Conservation (phyloP, 1,140 invertebrate species). For the Ectropis grisescens region DNA sequence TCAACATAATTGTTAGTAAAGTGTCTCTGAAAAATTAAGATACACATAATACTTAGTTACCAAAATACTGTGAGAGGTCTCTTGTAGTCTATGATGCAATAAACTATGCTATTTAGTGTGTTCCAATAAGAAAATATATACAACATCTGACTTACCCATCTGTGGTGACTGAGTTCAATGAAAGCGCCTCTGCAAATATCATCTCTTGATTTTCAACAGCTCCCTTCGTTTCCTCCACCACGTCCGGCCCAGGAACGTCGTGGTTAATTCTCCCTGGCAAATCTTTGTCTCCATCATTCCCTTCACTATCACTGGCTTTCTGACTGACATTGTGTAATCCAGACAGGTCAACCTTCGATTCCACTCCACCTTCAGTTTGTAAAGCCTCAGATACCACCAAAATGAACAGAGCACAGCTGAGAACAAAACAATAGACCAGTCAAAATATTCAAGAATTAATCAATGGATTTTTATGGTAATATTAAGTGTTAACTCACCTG, state of each 20-base stretch:
- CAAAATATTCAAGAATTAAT: neutral
- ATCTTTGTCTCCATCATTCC: conserved; percentile 7
- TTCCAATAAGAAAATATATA: too few relatives aligned
- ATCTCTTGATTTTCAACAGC: conserved; percentile 38
- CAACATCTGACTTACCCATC: conserved; percentile 64
- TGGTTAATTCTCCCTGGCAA: conserved; percentile 3
- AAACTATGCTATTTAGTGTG: too few relatives aligned
- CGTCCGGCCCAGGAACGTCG: conserved; percentile 4
- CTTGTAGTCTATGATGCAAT: too few relatives aligned
- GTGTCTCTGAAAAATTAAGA: too few relatives aligned
- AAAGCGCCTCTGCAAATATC: conserved; percentile 61
- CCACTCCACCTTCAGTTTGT: conserved; percentile 30
- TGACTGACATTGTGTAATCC: conserved; percentile 57
- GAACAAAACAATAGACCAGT: conserved; percentile 9
- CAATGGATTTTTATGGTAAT: conserved; percentile 2
- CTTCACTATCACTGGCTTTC: conserved; percentile 26
- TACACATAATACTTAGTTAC: too few relatives aligned
- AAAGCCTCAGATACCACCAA: conserved; percentile 54
- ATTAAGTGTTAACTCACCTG: conserved; percentile 43
- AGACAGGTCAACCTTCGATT: conserved; percentile 40
- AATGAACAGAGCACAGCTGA: conserved; percentile 57
- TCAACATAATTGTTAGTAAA: too few relatives aligned
- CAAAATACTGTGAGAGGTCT: too few relatives aligned
- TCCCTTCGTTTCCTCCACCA: conserved; percentile 16
- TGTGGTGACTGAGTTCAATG: conserved; percentile 68